These are phyloP conservation scores for Bolinopsis microptera DNA, from an alignment of 37 sponge, comb jelly and placozoan genomes.

Conservation along the genomic window DNA sequence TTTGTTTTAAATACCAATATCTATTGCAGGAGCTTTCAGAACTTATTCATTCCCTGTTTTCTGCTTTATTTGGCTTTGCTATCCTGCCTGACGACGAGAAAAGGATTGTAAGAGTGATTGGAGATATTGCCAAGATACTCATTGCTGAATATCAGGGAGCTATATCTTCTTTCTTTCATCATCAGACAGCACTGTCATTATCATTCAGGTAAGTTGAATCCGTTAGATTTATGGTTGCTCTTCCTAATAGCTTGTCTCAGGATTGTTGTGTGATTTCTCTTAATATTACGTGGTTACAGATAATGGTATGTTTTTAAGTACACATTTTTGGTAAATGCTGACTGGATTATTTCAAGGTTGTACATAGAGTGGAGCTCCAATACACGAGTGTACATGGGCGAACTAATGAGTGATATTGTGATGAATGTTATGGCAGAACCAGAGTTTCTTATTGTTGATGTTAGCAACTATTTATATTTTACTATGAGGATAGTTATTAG, in stretches of 20 bases:
- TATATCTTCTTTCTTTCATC: constrained; percentile 19
- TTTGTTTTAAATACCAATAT: too few relatives aligned
- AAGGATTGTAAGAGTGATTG: constrained; percentile 37
- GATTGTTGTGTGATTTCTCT: too few relatives aligned
- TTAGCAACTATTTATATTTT: neutral
- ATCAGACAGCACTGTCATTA: neutral
- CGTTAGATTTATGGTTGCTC: too few relatives aligned
- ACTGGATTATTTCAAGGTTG: neutral
- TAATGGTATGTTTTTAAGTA: too few relatives aligned
- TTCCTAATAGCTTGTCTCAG: too few relatives aligned
- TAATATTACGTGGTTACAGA: too few relatives aligned
- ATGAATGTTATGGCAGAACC: constrained; percentile 39
- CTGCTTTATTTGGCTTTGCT: constrained; percentile 45
- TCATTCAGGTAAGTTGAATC: constrained; percentile 11
- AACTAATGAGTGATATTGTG: constrained; percentile 45
- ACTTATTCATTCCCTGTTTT: constrained; percentile 8
- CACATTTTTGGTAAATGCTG: too few relatives aligned
- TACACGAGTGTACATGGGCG: constrained; percentile 30
- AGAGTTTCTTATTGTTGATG: constrained; percentile 45
- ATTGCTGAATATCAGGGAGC: constrained; percentile 43
- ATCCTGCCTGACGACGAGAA: constrained; percentile 53
- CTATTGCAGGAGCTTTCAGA: constrained; percentile 26
- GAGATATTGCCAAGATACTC: constrained; percentile 17
- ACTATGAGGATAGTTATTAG: too few relatives aligned
- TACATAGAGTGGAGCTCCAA: constrained; percentile 59